Evolutionary conservation across 2,888 invertebrate genomes (phyloP), one percentile per base, ranked within the genome.

Genomic region (Cistogaster globosa): DNA sequence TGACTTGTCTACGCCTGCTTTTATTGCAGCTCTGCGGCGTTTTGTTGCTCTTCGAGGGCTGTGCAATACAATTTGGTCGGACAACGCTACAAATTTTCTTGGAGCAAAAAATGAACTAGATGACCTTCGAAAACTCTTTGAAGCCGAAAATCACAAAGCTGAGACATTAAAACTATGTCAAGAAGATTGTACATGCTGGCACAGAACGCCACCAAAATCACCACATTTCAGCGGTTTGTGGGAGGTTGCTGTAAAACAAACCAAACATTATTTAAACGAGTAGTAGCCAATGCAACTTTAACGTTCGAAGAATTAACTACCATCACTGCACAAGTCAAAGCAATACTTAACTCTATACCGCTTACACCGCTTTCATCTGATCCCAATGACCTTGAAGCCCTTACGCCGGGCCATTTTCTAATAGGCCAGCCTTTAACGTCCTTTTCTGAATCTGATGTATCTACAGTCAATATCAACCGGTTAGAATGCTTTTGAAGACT

Each of bases 21-120:
- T 53, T 53, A 18, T 53, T 1, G 69, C 84, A 14, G 71, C 86
- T 2, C 58, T 87, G 8, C 71, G 78, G 11, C 80, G 76, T 11
- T 86, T 87, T 36, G 74, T 86, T 6, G 45, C 45, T 12, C 16
- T 2, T 1, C 3, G 45, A n/a, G 45, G 45, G 0, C n/a, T 36
- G 2, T 16, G 83, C 60, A 78, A 63, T 45, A 76, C 55, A 8
- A 78, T 87, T 68, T 84, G 71, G 83, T 81, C 84, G 1, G 81
- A 87, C n/a, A 87, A 84, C 48, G 81, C 78, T 2, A 86, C 80
- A 16, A 84, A 86, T 26, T 86, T 86, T 57, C 69, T 80, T 55
- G 51, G 77, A 45, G 75, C 72, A 53, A 74, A 60, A 63, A 75
- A 75, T n/a, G 45, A 75, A 14, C 6, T 60, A 38, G 32, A 16